Base-by-base conservation (phyloP, 2,113 vertebrate species). In the Amblyornis subalaris region DNA sequence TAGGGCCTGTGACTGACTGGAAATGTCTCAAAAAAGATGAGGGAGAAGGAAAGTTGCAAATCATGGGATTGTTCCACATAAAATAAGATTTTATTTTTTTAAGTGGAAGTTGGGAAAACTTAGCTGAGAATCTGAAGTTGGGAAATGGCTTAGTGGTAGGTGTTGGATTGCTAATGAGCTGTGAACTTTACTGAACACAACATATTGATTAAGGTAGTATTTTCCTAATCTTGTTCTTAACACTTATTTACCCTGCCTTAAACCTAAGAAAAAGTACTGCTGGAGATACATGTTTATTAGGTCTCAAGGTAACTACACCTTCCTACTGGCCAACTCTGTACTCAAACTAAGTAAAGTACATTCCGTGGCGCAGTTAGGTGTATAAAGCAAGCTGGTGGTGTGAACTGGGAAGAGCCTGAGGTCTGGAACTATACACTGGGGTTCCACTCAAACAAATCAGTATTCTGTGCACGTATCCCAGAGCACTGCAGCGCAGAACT, bases 311-410 rank as follows among this genome's bases (percentile, higher is more conserved):
- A 45, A 38, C 74, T 65, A 53, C 55, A 71, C 12, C 20, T 71
- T 74, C 55, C 38, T 74, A 3, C 42, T 69, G 42, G 57, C 75
- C 31, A 72, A 14, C 10, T 75, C 20, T 50, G 44, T 29, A 36
- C 17, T 36, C 57, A 28, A 12, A 25, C 23, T 38, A 21, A 45
- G 6, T 23, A 23, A 60, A 81, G 60, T 23, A n/a, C 3, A 0
- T 40, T 17, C 28, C 0, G 0, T 38, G 54, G 29, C 78, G n/a
- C 26, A 50, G 36, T 35, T 19, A 9, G 38, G 16, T 57, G 42
- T 31, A 3, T 24, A 31, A 36, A 66, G 20, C 38, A 54, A 75
- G 57, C 19, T 51, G 57, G 6, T 47, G 31, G 1, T 1, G 0
- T 44, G 61, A 42, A 29, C 36, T 42, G 44, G 62, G 21, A 17